phyloP scores from a whole-genome alignment of 2,113 vertebrate species.

The Scytalopus superciliaris region DNA sequence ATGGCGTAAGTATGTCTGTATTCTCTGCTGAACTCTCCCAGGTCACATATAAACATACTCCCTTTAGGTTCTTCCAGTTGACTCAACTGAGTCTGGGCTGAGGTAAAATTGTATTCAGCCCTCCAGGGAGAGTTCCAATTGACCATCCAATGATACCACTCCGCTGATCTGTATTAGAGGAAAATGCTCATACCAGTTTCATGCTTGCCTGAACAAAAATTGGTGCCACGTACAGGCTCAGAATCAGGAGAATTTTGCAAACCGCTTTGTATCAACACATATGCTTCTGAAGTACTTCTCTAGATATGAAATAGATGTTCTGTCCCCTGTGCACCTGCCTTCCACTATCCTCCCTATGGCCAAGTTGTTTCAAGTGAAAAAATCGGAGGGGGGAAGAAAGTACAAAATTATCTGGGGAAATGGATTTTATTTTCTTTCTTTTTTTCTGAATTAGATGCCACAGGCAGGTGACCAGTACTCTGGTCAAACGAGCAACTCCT shows the following conservation, averaged over 20 bases:
- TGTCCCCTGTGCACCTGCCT: background rate
- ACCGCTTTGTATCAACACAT: background rate
- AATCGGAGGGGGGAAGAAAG: no score
- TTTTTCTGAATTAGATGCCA: background rate
- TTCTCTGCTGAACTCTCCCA: background rate
- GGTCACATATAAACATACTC: background rate
- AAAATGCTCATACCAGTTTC: constrained; percentile 22
- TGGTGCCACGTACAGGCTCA: background rate
- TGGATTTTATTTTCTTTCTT: background rate
- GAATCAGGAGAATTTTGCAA: constrained; percentile 10
- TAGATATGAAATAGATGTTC: constrained; percentile 29
- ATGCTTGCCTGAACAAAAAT: constrained; percentile 13
- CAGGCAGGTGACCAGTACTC: background rate
- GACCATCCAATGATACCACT: constrained; percentile 30
- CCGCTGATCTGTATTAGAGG: background rate
- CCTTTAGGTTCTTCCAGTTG: background rate
- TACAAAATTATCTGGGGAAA: no score
- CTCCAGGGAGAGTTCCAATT: background rate
- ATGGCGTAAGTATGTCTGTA: background rate
- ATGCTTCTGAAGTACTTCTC: constrained; percentile 18
- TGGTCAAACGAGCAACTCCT: background rate
- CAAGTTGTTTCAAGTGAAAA: background rate
- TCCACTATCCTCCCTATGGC: background rate
- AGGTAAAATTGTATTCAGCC: background rate
- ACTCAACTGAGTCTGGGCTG: background rate